Base-by-base conservation (phyloP, 2,888 invertebrate genomes). In the Tenthredo distinguenda region DNA sequence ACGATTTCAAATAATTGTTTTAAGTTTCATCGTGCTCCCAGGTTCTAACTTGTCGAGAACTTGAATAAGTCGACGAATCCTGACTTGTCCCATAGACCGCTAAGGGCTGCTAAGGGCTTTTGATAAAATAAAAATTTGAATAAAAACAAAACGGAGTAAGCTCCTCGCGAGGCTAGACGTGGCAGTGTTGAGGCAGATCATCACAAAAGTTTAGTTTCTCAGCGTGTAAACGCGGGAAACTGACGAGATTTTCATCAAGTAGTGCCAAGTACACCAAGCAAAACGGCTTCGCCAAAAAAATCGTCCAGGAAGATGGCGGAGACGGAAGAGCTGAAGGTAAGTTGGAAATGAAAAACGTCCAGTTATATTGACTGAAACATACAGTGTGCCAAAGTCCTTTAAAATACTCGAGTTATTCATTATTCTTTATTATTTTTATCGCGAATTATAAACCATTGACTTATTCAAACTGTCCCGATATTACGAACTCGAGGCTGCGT, bases 251-350 rank as follows among this genome's bases (percentile, higher is more conserved):
- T 68, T 83, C 83, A 26, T 68, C 68, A 47, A 83, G 47, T 50
- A 68, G 83, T 83, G 31, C 31, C 47, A 83, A 71, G 83, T 34
- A 83, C 31, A 50, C 43, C 83, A 26, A 84, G 86, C 90, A 91
- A 90, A 89, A 92, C 92, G 92, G 91, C 91, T 89, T 89, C 91
- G 86, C 88, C 87, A 91, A 91, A 91, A 91, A 93, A 91, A 90
- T 88, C 90, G 86, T 88, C 89, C 82, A 92, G 89, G 91, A 93
- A 93, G 90, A 93, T 93, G 93, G 92, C 93, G 91, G 93, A 93
- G 88, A 88, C 91, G 86, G 93, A 93, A 86, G 93, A 93, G 87
- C 89, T 93, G 87, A 93, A 93, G 93, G 93, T 93, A 89, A 91
- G 93, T 62, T 43, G 83, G 71, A 58, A 62, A 65, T 34, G 68